Conservation (phyloP, 2,888 invertebrate genomes). For the Asteroscopus sphinx region DNA sequence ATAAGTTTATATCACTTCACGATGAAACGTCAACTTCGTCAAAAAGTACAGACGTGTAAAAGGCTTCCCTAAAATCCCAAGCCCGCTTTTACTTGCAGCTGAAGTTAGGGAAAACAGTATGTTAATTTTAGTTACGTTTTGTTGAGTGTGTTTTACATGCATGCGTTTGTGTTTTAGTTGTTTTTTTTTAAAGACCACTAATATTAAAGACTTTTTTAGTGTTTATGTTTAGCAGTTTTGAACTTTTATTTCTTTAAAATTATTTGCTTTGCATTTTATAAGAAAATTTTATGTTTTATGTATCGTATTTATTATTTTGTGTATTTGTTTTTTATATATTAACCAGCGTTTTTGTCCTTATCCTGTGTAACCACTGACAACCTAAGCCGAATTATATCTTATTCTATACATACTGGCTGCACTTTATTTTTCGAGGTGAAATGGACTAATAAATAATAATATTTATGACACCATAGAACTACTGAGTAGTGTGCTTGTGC, state of each 20-base stretch:
- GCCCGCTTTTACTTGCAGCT: slow-evolving; percentile 64
- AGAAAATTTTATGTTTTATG: slow-evolving; percentile 42
- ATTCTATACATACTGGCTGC: slow-evolving; percentile 43
- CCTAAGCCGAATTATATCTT: slow-evolving; percentile 21
- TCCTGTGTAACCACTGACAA: slow-evolving; percentile 30
- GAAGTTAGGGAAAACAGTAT: slow-evolving; percentile 78
- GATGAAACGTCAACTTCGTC: slow-evolving; percentile 76
- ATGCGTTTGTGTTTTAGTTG: slow-evolving; percentile 52
- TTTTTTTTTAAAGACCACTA: slow-evolving; percentile 14
- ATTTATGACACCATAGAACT: slow-evolving; percentile 37
- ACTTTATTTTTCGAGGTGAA: slow-evolving; percentile 24
- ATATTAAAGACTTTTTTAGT: slow-evolving; percentile 2
- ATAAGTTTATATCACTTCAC: slow-evolving; percentile 79
- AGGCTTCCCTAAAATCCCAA: slow-evolving; percentile 62
- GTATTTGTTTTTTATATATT: slow-evolving; percentile 31
- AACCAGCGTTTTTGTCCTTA: slow-evolving; percentile 31
- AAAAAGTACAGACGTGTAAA: slow-evolving; percentile 86
- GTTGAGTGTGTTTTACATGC: slow-evolving; percentile 62
- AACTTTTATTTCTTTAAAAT: slow-evolving; percentile 1
- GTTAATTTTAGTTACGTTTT: slow-evolving; percentile 76
- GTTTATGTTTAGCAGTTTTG: background rate
- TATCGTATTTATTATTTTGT: slow-evolving; percentile 30
- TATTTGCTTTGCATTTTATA: slow-evolving; percentile 42
- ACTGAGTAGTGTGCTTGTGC: slow-evolving; percentile 68
- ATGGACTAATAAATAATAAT: slow-evolving; percentile 11